Conservation (phyloP, 2,888 invertebrate species). For the Rotaria macrura region DNA sequence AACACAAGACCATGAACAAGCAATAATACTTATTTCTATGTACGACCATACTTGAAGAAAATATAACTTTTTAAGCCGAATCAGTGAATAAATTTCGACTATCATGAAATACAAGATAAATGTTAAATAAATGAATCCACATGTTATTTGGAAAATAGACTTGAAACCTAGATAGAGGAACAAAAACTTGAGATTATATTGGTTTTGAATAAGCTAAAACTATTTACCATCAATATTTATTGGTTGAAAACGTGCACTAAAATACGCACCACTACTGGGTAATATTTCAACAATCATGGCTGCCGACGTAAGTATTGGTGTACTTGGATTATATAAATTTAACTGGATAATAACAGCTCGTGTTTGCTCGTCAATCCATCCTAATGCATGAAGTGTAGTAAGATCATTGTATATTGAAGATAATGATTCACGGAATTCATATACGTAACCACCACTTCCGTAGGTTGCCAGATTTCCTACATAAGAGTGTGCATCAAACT, state of each 20-base stretch:
- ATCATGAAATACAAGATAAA: constrained; percentile 9
- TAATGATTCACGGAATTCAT: constrained; percentile 44
- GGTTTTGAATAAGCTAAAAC: not conserved
- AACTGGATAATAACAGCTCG: constrained; percentile 55
- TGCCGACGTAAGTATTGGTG: constrained; percentile 45
- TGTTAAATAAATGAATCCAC: not conserved
- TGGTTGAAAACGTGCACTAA: not conserved
- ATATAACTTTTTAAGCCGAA: not conserved
- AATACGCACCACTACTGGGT: constrained; percentile 32
- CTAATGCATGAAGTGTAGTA: constrained; percentile 42
- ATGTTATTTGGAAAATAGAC: not conserved
- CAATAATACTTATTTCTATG: constrained; percentile 8
- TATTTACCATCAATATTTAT: not conserved
- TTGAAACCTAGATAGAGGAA: not conserved
- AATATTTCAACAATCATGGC: constrained; percentile 46
- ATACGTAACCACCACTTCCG: constrained; percentile 52
- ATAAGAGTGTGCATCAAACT: not conserved
- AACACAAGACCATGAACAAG: constrained; percentile 8
- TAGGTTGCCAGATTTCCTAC: not conserved
- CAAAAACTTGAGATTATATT: no score
- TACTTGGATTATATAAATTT: constrained; percentile 52
- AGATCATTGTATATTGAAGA: constrained; percentile 42
- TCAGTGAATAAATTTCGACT: not conserved
- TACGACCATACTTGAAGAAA: constrained; percentile 21
- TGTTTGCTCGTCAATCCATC: constrained; percentile 53